phyloP scores from a whole-genome alignment of 2,888 invertebrate genomes.

The Melitaea athalia region DNA sequence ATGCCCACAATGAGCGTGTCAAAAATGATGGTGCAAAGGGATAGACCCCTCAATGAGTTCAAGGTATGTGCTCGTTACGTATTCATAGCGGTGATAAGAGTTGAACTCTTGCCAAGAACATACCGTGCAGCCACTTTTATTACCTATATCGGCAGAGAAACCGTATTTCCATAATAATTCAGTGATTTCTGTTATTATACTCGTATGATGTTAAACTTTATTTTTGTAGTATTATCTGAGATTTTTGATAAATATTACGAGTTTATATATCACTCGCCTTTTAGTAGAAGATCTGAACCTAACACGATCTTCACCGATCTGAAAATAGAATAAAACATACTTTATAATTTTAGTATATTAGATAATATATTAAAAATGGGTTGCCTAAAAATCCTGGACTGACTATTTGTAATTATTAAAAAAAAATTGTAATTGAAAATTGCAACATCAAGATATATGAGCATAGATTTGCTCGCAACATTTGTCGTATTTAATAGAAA shows the following conservation, averaged over 20 bases:
- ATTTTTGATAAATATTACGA: not conserved
- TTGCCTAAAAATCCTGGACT: too few species aligned
- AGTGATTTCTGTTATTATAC: slow-evolving; percentile 21
- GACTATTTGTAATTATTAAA: too few species aligned
- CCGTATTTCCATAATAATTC: slow-evolving; percentile 22
- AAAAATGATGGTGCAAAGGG: slow-evolving; percentile 85
- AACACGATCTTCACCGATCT: too few species aligned
- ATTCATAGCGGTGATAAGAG: slow-evolving; percentile 64
- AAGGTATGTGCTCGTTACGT: slow-evolving; percentile 60
- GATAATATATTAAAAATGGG: too few species aligned
- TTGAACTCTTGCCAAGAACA: slow-evolving; percentile 60
- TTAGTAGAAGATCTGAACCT: too few species aligned
- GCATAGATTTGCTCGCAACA: too few species aligned
- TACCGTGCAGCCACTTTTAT: slow-evolving; percentile 49
- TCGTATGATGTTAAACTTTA: slow-evolving; percentile 6
- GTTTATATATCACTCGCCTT: too few species aligned
- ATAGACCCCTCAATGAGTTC: slow-evolving; percentile 80
- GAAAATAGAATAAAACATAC: too few species aligned
- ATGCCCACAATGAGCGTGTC: slow-evolving; percentile 84
- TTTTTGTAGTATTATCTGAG: not conserved
- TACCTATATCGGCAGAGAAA: slow-evolving; percentile 37
- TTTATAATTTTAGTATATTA: too few species aligned
- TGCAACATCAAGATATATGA: too few species aligned
- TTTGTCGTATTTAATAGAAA: too few species aligned
- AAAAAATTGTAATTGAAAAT: too few species aligned